These are phyloP conservation scores for Melanchra persicariae DNA, from an alignment of 2,888 invertebrate species.

Conservation along the genomic window DNA sequence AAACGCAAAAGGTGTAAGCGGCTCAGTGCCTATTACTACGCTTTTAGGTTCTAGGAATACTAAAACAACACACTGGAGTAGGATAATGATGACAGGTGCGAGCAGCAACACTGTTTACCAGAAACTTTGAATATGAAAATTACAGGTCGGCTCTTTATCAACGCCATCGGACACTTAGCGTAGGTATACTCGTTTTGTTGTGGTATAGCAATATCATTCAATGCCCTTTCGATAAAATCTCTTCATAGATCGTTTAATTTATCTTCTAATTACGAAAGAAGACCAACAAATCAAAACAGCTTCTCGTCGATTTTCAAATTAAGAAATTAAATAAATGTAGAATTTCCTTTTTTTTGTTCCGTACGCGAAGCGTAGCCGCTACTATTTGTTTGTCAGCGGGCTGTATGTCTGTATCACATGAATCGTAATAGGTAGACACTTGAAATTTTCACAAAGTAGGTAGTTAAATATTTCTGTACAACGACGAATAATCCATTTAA, in stretches of 20 bases:
- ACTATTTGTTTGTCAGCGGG: too few species aligned
- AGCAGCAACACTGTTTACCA: slow-evolving; percentile 28
- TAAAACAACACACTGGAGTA: slow-evolving; percentile 38
- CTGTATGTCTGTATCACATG: too few species aligned
- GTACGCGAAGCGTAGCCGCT: too few species aligned
- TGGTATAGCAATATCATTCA: background rate
- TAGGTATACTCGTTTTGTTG: background rate
- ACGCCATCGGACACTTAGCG: slow-evolving; percentile 24
- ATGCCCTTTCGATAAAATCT: background rate
- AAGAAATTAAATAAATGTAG: too few species aligned
- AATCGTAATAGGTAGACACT: too few species aligned
- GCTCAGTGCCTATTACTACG: slow-evolving; percentile 3
- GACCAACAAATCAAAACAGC: too few species aligned
- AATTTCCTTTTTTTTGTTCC: too few species aligned
- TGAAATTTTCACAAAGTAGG: too few species aligned
- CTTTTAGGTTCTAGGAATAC: slow-evolving; percentile 26
- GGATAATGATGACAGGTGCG: slow-evolving; percentile 57
- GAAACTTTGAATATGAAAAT: slow-evolving; percentile 39
- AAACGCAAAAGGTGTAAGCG: slow-evolving; percentile 45
- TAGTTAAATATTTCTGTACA: too few species aligned
- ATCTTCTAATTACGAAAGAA: too few species aligned
- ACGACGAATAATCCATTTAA: too few species aligned
- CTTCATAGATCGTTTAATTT: background rate
- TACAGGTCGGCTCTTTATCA: slow-evolving; percentile 29
- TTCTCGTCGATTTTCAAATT: too few species aligned